phyloP scores from a whole-genome alignment of 2,888 invertebrate species.

The Nemurella pictetii region DNA sequence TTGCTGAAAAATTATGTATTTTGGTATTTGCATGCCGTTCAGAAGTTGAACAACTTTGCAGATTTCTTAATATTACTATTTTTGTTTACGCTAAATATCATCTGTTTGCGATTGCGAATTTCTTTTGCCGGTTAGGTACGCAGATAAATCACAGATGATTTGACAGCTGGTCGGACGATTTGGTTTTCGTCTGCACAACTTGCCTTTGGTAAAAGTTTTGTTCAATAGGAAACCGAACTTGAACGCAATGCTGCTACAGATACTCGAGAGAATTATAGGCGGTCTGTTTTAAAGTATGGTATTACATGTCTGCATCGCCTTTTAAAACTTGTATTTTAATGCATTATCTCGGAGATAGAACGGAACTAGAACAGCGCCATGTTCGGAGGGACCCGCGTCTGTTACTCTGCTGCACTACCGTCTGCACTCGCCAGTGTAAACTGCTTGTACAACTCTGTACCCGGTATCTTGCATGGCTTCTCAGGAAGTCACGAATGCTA shows the following conservation, averaged over 20 bases:
- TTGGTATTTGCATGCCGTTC: neutral
- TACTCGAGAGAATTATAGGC: neutral
- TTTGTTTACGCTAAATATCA: neutral
- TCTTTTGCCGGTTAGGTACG: neutral
- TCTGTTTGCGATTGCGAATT: neutral
- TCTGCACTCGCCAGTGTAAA: neutral
- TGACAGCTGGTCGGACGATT: neutral
- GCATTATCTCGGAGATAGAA: neutral
- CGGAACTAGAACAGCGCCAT: slow-evolving; percentile 7
- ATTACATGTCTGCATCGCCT: neutral
- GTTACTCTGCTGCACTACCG: too few relatives aligned
- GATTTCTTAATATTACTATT: neutral
- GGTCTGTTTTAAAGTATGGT: neutral
- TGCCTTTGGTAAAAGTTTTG: neutral
- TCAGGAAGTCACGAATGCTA: neutral
- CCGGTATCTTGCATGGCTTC: neutral
- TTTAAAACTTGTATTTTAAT: neutral
- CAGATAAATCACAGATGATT: neutral
- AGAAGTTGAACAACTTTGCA: neutral
- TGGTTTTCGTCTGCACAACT: neutral
- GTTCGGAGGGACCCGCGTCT: neutral
- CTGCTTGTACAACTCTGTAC: neutral
- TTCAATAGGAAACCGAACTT: neutral
- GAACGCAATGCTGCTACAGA: neutral
- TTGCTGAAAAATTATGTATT: neutral